Conservation (phyloP, 2,888 invertebrate species). For the Parasteatoda lunata region DNA sequence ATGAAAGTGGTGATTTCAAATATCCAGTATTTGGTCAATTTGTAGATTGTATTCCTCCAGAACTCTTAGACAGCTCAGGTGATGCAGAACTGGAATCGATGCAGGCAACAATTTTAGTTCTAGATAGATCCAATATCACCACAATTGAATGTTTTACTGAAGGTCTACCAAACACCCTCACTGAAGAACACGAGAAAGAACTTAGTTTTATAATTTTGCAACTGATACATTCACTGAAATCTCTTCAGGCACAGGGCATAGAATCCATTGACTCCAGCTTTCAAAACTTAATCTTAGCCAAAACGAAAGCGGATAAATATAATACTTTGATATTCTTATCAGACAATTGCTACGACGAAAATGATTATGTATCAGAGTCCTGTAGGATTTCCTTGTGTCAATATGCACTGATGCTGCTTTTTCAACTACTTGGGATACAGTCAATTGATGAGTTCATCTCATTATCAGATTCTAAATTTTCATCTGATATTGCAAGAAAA, state of each 20-base stretch:
- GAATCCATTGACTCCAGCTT: slow-evolving; percentile 84
- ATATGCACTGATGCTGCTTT: slow-evolving; percentile 82
- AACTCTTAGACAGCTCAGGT: slow-evolving; percentile 34
- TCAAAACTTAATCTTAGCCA: slow-evolving; percentile 81
- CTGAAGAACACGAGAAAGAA: slow-evolving; percentile 75
- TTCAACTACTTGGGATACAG: slow-evolving; percentile 52
- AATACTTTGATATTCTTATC: slow-evolving; percentile 54
- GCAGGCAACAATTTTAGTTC: slow-evolving; percentile 49
- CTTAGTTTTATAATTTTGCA: slow-evolving; percentile 87
- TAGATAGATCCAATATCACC: slow-evolving; percentile 47
- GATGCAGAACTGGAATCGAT: slow-evolving; percentile 48
- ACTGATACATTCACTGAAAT: slow-evolving; percentile 86
- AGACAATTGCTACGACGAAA: slow-evolving; percentile 54
- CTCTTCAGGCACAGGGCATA: slow-evolving; percentile 86
- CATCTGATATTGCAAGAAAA: slow-evolving; percentile 70
- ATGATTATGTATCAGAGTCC: slow-evolving; percentile 75
- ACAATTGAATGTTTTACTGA: slow-evolving; percentile 62
- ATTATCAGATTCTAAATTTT: slow-evolving; percentile 31
- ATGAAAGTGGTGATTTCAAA: slow-evolving; percentile 36
- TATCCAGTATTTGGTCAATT: slow-evolving; percentile 66
- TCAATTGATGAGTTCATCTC: slow-evolving; percentile 19
- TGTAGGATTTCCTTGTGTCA: slow-evolving; percentile 83
- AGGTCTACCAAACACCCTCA: slow-evolving; percentile 28
- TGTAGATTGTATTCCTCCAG: slow-evolving; percentile 37
- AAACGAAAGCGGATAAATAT: slow-evolving; percentile 46